Evolutionary conservation across 2,113 vertebrate species (phyloP).

Genomic region (Tragelaphus buxtoni): DNA sequence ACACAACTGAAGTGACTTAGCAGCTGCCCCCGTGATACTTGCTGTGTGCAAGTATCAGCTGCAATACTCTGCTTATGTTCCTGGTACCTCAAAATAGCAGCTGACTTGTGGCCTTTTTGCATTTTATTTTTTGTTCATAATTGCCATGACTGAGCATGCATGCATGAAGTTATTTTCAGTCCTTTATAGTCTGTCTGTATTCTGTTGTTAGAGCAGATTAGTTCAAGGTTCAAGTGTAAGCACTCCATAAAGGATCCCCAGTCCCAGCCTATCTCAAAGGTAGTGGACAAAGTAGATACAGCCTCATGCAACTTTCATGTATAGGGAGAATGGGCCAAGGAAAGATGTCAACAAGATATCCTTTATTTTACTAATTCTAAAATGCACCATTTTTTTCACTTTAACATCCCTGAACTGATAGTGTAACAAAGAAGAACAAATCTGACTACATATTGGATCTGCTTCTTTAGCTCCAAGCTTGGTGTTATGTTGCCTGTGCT

Average conservation of each 20-base stretch:
- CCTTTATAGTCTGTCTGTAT: neutral
- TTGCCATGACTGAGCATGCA: fast-evolving
- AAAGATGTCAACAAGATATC: neutral
- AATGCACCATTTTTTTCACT: neutral
- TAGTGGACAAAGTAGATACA: neutral
- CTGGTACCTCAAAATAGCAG: neutral
- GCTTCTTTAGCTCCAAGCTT: neutral
- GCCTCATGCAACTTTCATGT: neutral
- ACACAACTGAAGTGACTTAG: too few relatives aligned
- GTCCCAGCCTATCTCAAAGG: neutral
- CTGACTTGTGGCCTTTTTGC: neutral
- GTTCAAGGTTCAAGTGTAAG: neutral
- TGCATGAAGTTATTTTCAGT: neutral
- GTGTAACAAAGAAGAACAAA: neutral
- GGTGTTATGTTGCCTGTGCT: neutral
- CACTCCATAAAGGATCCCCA: neutral
- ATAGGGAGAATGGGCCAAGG: neutral
- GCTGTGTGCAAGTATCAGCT: neutral
- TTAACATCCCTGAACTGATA: neutral
- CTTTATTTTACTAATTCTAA: neutral
- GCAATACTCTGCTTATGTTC: neutral
- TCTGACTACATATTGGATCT: neutral
- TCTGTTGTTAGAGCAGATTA: neutral
- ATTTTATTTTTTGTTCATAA: too few relatives aligned
- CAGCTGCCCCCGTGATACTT: neutral